Conservation (phyloP, 1,140 invertebrate genomes). For the Sycophila sp. region DNA sequence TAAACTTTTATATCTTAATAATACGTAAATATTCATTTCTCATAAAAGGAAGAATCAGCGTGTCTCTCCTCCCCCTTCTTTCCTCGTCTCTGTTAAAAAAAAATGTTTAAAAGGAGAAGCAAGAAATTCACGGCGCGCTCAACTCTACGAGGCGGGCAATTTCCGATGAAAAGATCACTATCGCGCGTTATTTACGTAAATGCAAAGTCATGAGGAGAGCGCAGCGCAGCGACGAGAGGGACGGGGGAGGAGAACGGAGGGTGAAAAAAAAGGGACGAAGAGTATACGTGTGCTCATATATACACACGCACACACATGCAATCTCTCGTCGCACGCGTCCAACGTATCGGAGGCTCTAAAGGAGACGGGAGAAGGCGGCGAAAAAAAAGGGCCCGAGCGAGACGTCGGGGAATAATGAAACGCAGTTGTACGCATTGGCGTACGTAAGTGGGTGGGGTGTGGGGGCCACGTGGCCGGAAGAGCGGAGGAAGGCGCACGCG, state of each 20-base stretch:
- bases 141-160: constrained; percentile 11
- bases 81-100: background rate
- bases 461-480: constrained; percentile 63
- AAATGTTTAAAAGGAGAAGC: background rate
- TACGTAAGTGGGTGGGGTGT: constrained; percentile 39
- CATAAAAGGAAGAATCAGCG: background rate
- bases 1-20: constrained; percentile 29
- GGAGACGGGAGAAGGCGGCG: constrained; percentile 8
- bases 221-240: constrained; percentile 10
- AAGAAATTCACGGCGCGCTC: no score
- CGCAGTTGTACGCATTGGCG: constrained; percentile 31
- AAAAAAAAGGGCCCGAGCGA: constrained; percentile 22
- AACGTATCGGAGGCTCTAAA: no score
- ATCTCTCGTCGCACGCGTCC: no score
- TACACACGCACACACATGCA: constrained; percentile 12
- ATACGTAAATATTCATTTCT: constrained; percentile 28
- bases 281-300: background rate
- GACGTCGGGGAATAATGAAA: constrained; percentile 43
- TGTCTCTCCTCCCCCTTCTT: constrained; percentile 1
- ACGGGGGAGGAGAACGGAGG: constrained; percentile 19
- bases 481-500: constrained; percentile 58
- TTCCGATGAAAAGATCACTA: constrained; percentile 34
- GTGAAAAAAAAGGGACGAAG: background rate
- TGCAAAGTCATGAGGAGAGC: constrained; percentile 34
- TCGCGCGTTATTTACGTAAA: constrained; percentile 43